Evolutionary conservation across 1,140 invertebrate species (phyloP), one percentile per base, ranked within the genome.

Genomic region (Tyrophagus putrescentiae): DNA sequence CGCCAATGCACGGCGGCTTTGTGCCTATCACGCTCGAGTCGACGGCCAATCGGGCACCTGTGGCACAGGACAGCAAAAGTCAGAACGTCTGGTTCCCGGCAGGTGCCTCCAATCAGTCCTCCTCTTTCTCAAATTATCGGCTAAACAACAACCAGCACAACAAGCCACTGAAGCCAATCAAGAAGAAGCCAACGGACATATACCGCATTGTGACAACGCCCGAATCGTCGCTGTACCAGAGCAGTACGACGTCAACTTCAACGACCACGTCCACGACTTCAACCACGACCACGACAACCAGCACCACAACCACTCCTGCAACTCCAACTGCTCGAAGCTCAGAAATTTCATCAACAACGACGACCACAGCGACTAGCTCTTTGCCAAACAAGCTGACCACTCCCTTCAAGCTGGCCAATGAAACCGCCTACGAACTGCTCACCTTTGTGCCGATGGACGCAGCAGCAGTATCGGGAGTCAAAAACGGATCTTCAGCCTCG

Each of bases 21-120:
- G 45, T 48, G 18, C 45, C 45, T 25, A 48, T 48, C 7, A 7
- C 45, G 9, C 7, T 48, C 18, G 45, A 48, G 13, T 7, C 45
- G 13, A 48, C 45, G 7, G 31, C 13, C 45, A 48, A 48, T 48
- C 45, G 45, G 31, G 21, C 45, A 9, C 45, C 45, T 25, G 18
- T 48, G 7, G 6, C 21, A 9, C 45, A 48, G 18, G 45, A 48
- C 13, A 7, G 21, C 7, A 48, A 29, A 13, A 18, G 45, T 48
- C 45, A 48, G 31, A 48, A 48, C 21, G 45, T 48, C 7, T 48
- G 45, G 45, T 48, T 48, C 18, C 45, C 45, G 7, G 31, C 45
- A 7, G 45, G 18, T 7, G 31, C 7, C 7, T 9, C 18, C 31
- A 48, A 18, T 48, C 45, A 48, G 21, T 21, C 45, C 23, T 25